A percentile compares a stretch with the other conserved stretches of the same genome.
phyloP scores from a whole-genome alignment of 1,140 invertebrate species.

The Diachasmimorpha longicaudata region DNA sequence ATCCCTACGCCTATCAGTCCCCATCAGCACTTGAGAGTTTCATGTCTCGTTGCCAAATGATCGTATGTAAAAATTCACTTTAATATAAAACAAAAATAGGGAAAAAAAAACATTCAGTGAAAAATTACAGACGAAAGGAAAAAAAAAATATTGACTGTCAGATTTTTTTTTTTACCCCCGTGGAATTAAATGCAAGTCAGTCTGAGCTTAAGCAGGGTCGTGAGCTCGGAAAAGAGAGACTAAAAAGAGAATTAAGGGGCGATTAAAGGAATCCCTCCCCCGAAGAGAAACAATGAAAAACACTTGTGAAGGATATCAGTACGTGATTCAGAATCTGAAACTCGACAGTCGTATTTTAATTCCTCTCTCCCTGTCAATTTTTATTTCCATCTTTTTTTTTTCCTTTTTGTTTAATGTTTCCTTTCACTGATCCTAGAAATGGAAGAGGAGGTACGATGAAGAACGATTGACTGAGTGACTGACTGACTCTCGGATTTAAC shows the following conservation, averaged over 20 bases:
- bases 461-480: constrained; percentile 52
- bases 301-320: constrained; percentile 26
- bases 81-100: neutral
- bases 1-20: constrained; percentile 22
- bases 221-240: constrained; percentile 15
- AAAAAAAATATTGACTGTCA: neutral
- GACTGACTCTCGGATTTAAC: constrained; percentile 41
- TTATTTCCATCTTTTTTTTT: neutral
- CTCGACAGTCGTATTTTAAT: constrained; percentile 50
- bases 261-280: constrained; percentile 40
- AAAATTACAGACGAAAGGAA: neutral
- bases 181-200: neutral
- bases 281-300: constrained; percentile 39
- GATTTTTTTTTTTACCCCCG: neutral
- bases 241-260: constrained; percentile 41
- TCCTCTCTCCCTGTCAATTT: constrained; percentile 16
- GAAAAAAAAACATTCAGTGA: neutral
- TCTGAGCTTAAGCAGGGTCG: neutral
- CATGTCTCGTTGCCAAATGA: neutral
- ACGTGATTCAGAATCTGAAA: constrained; percentile 24
- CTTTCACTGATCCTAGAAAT: constrained; percentile 26
- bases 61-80: neutral
- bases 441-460: constrained; percentile 21
- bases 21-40: constrained; percentile 11
- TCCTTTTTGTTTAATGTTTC: neutral